phyloP scores from a whole-genome alignment of 2,113 vertebrate species.

The Miniopterus natalensis region DNA sequence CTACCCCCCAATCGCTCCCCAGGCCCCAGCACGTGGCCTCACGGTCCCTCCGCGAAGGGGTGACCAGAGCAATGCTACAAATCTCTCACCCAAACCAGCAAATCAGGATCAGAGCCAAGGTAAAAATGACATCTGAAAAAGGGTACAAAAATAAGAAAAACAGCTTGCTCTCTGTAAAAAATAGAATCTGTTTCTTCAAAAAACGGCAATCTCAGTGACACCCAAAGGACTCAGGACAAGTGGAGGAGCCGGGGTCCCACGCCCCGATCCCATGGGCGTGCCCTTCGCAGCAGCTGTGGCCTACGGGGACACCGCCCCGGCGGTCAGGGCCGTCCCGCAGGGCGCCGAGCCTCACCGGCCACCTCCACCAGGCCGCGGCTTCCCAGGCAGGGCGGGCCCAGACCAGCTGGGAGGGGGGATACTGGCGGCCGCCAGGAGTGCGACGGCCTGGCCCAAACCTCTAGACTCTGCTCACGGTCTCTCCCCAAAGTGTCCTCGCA shows the following conservation, averaged over 20 bases:
- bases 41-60: fast-evolving
- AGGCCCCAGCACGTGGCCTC: neutral
- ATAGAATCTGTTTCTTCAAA: slow-evolving; percentile 88
- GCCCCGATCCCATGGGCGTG: fast-evolving
- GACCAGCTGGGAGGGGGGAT: neutral
- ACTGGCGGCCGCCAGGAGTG: neutral
- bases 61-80: neutral
- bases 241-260: neutral
- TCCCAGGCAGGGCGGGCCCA: neutral
- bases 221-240: slow-evolving; percentile 72
- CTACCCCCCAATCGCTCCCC: neutral
- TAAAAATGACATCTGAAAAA: slow-evolving; percentile 90
- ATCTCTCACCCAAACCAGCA: slow-evolving; percentile 77
- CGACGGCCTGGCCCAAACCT: fast-evolving
- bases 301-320: fast-evolving
- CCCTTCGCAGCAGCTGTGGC: neutral
- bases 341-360: neutral
- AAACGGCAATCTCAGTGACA: slow-evolving; percentile 78
- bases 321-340: neutral
- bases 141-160: slow-evolving; percentile 91
- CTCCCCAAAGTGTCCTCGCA: fast-evolving
- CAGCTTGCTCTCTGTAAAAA: slow-evolving; percentile 90
- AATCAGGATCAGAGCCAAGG: slow-evolving; percentile 80
- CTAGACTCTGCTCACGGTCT: neutral
- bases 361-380: no score